phyloP scores from a whole-genome alignment of 1,140 invertebrate genomes.

The Agrilus planipennis region DNA sequence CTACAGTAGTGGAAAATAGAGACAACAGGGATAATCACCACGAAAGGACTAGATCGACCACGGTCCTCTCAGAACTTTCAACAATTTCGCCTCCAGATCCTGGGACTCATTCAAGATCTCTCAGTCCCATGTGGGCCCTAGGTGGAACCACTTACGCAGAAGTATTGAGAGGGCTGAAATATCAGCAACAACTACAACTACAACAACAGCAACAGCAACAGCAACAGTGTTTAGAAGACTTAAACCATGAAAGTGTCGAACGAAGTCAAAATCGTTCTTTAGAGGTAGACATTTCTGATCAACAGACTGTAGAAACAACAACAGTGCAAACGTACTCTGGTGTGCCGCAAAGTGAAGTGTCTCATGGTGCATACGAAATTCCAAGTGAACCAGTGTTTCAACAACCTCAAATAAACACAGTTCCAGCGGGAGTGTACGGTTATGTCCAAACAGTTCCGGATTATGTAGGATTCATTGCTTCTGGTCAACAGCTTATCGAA shows the following conservation, averaged over 20 bases:
- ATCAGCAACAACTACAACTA: not conserved
- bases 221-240: not conserved
- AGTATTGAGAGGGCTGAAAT: constrained; percentile 48
- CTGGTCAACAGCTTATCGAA: constrained; percentile 34
- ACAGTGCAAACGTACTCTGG: not conserved
- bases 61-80: no score
- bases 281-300: no score
- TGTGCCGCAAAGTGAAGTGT: not conserved
- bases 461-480: constrained; percentile 40
- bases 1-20: no score
- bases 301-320: not conserved
- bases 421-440: constrained; percentile 29
- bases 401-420: constrained; percentile 3
- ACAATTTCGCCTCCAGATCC: not conserved
- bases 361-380: no score
- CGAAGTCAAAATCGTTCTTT: no score
- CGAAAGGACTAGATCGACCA: no score
- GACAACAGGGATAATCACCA: no score
- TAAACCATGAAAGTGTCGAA: not conserved
- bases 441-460: constrained; percentile 40
- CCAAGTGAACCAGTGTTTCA: constrained; percentile 7
- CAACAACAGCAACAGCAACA: constrained; percentile 8
- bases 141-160: constrained; percentile 66
- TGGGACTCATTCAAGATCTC: constrained; percentile 37
- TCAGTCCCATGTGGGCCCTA: constrained; percentile 58